Percentiles rank a stretch among this genome's conserved stretches.
Conservation (phyloP, 2,888 invertebrate genomes). For the Lasius fuliginosus region DNA sequence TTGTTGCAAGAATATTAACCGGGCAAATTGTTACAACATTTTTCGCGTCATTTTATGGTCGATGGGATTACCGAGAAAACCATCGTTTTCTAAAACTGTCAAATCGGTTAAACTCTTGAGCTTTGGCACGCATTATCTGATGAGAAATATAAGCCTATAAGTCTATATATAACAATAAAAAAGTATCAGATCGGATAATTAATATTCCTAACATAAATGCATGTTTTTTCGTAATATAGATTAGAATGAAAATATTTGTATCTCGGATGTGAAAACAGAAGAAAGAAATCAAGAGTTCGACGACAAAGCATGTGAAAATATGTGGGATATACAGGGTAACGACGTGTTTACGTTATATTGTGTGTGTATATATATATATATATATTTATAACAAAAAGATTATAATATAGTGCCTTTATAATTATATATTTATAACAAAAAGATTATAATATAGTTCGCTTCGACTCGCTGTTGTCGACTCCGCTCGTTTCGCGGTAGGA, state of each 20-base stretch:
- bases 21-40: slow-evolving; percentile 24
- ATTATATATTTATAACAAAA: too few species aligned
- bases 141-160: neutral
- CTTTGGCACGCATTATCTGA: slow-evolving; percentile 9
- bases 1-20: neutral
- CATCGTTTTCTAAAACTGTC: neutral
- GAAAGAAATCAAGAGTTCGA: neutral
- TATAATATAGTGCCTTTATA: too few species aligned
- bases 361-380: too few species aligned
- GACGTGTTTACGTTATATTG: too few species aligned
- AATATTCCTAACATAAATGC: neutral
- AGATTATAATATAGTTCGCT: too few species aligned
- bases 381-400: too few species aligned
- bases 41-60: neutral
- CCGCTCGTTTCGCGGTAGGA: too few species aligned
- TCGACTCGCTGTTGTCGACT: too few species aligned
- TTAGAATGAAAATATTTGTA: neutral
- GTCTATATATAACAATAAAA: neutral
- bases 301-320: neutral
- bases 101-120: neutral
- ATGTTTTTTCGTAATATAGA: neutral
- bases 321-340: too few species aligned
- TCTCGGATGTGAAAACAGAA: neutral
- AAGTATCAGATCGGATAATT: neutral
- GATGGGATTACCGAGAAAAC: slow-evolving; percentile 9